phyloP scores from a whole-genome alignment of 2,113 vertebrate species.

The Mirounga angustirostris region DNA sequence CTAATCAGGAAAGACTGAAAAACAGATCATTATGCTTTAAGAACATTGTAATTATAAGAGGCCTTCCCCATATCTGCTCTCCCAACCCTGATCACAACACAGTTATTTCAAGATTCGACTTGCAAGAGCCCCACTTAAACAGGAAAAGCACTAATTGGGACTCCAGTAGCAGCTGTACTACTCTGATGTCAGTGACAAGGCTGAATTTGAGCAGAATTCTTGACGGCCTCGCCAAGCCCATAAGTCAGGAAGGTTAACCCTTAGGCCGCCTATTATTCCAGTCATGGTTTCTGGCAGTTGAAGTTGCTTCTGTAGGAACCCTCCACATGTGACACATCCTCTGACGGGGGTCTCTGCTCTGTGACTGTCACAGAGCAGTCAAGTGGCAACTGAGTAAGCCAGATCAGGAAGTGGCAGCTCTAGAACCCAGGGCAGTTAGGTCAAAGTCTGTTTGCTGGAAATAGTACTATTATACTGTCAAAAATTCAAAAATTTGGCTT shows the following conservation, averaged over 20 bases:
- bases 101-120: not conserved
- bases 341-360: not conserved
- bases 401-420: not conserved
- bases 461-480: fast-evolving
- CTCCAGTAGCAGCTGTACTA: constrained; percentile 58
- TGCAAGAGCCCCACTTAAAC: constrained; percentile 46
- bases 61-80: not conserved
- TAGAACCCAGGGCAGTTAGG: not conserved
- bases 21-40: constrained; percentile 52
- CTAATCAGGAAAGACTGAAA: constrained; percentile 65
- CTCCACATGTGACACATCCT: fast-evolving
- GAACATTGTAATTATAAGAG: constrained; percentile 54
- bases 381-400: not conserved
- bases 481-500: not conserved
- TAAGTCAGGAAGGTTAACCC: constrained; percentile 39
- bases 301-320: not conserved
- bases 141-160: constrained; percentile 77
- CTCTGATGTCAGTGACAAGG: constrained; percentile 75
- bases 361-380: not conserved
- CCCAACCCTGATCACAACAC: constrained; percentile 50
- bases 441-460: not conserved
- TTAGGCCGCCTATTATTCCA: not conserved
- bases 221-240: constrained; percentile 38
- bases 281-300: not conserved
- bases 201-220: constrained; percentile 68